Evolutionary conservation across 2,888 invertebrate genomes (phyloP).

Genomic region (Chloromyia formosa): DNA sequence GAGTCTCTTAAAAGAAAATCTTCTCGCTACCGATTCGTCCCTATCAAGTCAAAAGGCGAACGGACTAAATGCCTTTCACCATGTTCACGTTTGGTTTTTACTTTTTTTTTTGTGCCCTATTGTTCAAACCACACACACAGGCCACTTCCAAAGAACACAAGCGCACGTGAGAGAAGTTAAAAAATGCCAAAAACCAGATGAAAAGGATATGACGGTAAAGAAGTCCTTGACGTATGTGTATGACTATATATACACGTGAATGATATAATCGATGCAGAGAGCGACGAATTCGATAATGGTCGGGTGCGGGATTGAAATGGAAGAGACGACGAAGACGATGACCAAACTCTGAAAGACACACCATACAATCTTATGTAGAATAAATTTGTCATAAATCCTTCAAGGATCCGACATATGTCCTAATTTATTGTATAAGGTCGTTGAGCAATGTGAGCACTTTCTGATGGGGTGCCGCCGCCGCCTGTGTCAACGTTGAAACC

Average conservation of each 20-base stretch:
- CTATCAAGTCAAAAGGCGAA: conserved; percentile 4
- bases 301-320: neutral
- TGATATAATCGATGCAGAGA: neutral
- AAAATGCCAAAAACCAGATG: conserved; percentile 32
- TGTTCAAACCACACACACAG: no score
- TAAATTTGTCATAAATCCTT: conserved; percentile 53
- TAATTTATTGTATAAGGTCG: conserved; percentile 51
- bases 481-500: conserved; percentile 15
- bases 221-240: neutral
- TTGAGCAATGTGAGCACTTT: conserved; percentile 44
- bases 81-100: conserved; percentile 16
- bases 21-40: conserved; percentile 19
- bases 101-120: neutral
- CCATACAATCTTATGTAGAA: conserved; percentile 46
- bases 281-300: neutral
- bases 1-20: conserved; percentile 30
- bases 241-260: neutral
- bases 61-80: conserved; percentile 15
- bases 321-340: conserved; percentile 23
- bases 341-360: neutral
- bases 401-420: conserved; percentile 52
- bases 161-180: conserved; percentile 32
- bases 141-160: conserved; percentile 26
- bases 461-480: conserved; percentile 47
- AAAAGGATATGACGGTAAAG: conserved; percentile 6